These are phyloP conservation scores for Sebastes umbrosus DNA, from an alignment of 2,797 vertebrate genomes.

Conservation along the genomic window DNA sequence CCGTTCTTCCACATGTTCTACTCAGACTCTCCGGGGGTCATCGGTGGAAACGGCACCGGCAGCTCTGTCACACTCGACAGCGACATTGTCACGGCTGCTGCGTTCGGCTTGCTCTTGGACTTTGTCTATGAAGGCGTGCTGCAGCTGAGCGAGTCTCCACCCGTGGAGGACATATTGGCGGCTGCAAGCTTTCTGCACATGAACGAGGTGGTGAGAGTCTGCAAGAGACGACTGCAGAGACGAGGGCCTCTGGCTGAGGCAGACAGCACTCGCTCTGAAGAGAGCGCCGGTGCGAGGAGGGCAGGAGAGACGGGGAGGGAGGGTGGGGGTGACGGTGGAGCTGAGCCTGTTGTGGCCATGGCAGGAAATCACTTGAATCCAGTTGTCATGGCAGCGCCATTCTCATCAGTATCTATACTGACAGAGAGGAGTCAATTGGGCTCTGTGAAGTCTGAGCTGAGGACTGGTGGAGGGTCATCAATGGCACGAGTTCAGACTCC, in stretches of 20 bases:
- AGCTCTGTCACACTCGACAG: conserved; percentile 87
- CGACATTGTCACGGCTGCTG: conserved; percentile 92
- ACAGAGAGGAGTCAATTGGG: conserved; percentile 51
- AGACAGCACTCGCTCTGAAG: conserved; percentile 92
- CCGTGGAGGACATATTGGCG: conserved; percentile 91
- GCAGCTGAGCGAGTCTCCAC: conserved; percentile 84
- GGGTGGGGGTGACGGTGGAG: conserved; percentile 3
- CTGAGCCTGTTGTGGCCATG: conserved; percentile 21
- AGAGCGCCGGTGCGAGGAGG: conserved; percentile 63
- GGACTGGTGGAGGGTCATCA: conserved; percentile 57
- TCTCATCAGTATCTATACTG: conserved; percentile 34
- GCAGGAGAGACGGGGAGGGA: conserved; percentile 26
- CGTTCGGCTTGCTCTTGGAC: conserved; percentile 91
- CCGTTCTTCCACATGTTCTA: conserved; percentile 97
- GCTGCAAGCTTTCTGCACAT: conserved; percentile 97
- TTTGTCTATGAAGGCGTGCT: conserved; percentile 95
- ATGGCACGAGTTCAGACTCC: conserved; percentile 55
- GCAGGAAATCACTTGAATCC: conserved; percentile 46
- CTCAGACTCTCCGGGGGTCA: conserved; percentile 85
- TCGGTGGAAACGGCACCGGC: conserved; percentile 65
- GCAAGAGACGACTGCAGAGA: conserved; percentile 91
- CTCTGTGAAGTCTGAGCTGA: conserved; percentile 66
- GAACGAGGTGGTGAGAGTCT: conserved; percentile 96
- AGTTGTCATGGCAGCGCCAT: conserved; percentile 18
- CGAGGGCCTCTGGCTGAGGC: conserved; percentile 89